A percentile compares a stretch with the other conserved stretches of the same genome.
Conservation (phyloP, 2,888 invertebrate genomes). For the Amphipoea lucens region DNA sequence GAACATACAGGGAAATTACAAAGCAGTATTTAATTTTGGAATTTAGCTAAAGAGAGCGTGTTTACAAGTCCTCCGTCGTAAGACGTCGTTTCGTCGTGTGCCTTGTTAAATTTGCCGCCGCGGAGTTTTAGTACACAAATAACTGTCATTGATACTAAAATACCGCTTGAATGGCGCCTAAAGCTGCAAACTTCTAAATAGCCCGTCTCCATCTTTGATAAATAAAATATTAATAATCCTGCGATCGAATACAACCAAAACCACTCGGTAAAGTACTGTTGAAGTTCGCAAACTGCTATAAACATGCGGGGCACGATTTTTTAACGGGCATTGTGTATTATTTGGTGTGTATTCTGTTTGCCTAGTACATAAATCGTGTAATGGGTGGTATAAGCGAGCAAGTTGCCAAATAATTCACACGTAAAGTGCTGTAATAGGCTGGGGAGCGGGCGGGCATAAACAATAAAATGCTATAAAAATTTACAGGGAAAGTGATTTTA, state of each 20-base stretch:
- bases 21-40: constrained; percentile 41
- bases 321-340: constrained; percentile 66
- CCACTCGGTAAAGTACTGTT: constrained; percentile 31
- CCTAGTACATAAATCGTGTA: constrained; percentile 82
- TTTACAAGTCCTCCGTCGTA: constrained; percentile 14
- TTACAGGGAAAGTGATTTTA: constrained; percentile 79
- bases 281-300: constrained; percentile 51
- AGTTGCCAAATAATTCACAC: constrained; percentile 87
- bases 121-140: constrained; percentile 7
- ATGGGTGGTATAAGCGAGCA: constrained; percentile 78
- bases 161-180: constrained; percentile 14
- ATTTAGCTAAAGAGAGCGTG: constrained; percentile 25
- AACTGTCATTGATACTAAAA: constrained; percentile 26
- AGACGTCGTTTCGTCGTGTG: constrained; percentile 8
- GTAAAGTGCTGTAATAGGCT: constrained; percentile 82
- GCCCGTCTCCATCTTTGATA: constrained; percentile 6
- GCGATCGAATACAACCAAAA: constrained; percentile 45
- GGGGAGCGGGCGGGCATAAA: constrained; percentile 78
- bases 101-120: not conserved
- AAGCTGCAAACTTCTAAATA: constrained; percentile 17
- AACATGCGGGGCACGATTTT: constrained; percentile 63
- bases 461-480: constrained; percentile 85
- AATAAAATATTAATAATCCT: constrained; percentile 49
- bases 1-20: constrained; percentile 41
- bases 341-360: constrained; percentile 66